These are phyloP conservation scores for Siphlonurus alternatus DNA, from an alignment of 2,888 invertebrate species.

Conservation along the genomic window DNA sequence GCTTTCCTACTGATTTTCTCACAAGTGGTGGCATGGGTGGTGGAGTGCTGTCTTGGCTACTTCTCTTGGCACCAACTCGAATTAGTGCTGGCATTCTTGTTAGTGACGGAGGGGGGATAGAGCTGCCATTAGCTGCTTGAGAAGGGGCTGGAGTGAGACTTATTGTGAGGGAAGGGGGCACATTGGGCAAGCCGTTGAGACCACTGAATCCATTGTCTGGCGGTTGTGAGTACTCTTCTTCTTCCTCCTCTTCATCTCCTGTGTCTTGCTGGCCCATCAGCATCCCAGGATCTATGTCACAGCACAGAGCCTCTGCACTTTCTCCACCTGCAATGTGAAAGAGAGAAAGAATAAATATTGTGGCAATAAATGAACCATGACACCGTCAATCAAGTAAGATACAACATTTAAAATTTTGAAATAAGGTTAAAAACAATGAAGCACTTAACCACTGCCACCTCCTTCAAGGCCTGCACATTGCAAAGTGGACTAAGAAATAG, in stretches of 20 bases:
- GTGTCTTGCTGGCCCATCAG: not conserved
- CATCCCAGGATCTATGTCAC: slow-evolving; percentile 1
- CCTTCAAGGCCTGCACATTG: too few species aligned
- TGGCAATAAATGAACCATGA: too few species aligned
- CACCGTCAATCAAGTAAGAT: too few species aligned
- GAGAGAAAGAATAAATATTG: too few species aligned
- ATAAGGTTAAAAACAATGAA: too few species aligned
- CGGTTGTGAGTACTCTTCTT: not conserved
- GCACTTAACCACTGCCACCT: too few species aligned
- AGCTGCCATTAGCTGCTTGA: not conserved
- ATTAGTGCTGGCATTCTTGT: not conserved
- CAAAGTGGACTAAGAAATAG: too few species aligned
- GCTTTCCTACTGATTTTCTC: slow-evolving; percentile 1
- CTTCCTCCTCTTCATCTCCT: not conserved
- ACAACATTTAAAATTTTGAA: too few species aligned
- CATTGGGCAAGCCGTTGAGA: not conserved
- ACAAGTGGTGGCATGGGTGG: not conserved
- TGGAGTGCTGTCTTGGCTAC: not conserved
- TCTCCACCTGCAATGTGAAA: not conserved
- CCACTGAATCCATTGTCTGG: not conserved
- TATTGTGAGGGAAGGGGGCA: not conserved
- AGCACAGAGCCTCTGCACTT: not conserved
- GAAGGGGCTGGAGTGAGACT: not conserved
- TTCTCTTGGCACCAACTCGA: not conserved
- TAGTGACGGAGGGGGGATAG: not conserved